Evolutionary conservation across 2,888 invertebrate species (phyloP), one percentile per base, ranked within the genome.

Genomic region (Phanerotoma sp.): DNA sequence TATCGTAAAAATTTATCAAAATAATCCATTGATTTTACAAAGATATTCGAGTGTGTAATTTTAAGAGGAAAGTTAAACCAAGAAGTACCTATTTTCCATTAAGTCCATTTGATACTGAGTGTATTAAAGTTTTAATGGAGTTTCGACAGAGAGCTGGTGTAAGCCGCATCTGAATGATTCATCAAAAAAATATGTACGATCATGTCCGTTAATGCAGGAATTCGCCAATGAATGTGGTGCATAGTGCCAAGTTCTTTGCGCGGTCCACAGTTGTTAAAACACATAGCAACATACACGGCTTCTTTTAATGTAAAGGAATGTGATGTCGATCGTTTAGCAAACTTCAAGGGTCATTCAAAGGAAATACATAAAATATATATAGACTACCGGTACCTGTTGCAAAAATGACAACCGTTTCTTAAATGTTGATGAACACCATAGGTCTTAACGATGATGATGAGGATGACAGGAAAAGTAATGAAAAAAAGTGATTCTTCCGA

Each of bases 391-490:
- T 51, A 6, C 20, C 32, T 16, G 15, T 15, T 6, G 32, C 51
- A 20, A 45, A 55, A 33, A 21, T 55, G 2, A 25, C 25, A 9
- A 45, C 37, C 10, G 46, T 55, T 11, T 41, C 54, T 11, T 32
- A 49, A 21, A 38, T 54, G 10, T 32, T 54, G 7, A 11, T 18
- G 41, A 18, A 7, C 21, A 48, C 48, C n/a, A 38, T 49, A 20
- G 49, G 25, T 7, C 5, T 65, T 63, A 62, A 67, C 56, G 61
- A 66, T 65, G 53, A 65, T 57, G 50, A 66, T 67, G n/a, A 63
- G 57, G 48, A 60, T 25, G 25, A 25, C 3, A 25, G 25, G 1
- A 7, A 5, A 3, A 25, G 25, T 25, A 9, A 25, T 1, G 25
- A 25, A 25, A 9, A 25, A 25, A 25, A 9, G 1, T 1, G 25